These are phyloP conservation scores for Nymphalis io DNA, from an alignment of 1,140 invertebrate species.

Conservation along the genomic window DNA sequence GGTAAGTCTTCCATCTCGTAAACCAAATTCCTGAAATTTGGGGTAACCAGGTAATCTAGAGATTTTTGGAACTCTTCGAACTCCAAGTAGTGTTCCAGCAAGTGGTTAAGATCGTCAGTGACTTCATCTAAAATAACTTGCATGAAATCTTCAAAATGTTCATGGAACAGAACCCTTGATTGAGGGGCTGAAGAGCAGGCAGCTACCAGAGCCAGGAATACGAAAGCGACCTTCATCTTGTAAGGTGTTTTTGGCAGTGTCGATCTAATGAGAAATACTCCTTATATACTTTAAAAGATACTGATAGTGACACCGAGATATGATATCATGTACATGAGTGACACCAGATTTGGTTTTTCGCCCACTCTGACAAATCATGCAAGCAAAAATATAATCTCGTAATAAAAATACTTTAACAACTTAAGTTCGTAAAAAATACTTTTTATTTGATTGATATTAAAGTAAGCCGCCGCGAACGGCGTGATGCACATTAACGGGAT, in stretches of 20 bases:
- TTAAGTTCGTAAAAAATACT: too few relatives aligned
- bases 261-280: neutral
- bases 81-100: conserved; percentile 52
- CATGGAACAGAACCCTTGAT: conserved; percentile 65
- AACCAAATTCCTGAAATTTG: conserved; percentile 58
- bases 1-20: conserved; percentile 70
- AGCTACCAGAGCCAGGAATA: conserved; percentile 50
- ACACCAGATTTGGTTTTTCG: conserved; percentile 1
- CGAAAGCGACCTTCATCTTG: conserved; percentile 57
- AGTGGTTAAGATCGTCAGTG: conserved; percentile 43
- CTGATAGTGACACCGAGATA: neutral
- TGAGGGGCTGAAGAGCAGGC: conserved; percentile 56
- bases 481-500: too few relatives aligned
- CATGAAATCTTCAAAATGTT: conserved; percentile 67
- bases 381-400: neutral
- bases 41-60: conserved; percentile 51
- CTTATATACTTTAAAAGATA: neutral
- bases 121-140: conserved; percentile 51
- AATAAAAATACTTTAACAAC: neutral
- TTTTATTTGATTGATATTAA: too few relatives aligned
- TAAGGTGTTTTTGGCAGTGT: neutral
- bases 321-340: neutral
- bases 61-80: conserved; percentile 59
- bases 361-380: neutral
- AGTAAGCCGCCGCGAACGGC: too few relatives aligned